A percentile compares a stretch with the other conserved stretches of the same genome.
Conservation (phyloP, 2,113 vertebrate species). For the Jaculus jaculus region DNA sequence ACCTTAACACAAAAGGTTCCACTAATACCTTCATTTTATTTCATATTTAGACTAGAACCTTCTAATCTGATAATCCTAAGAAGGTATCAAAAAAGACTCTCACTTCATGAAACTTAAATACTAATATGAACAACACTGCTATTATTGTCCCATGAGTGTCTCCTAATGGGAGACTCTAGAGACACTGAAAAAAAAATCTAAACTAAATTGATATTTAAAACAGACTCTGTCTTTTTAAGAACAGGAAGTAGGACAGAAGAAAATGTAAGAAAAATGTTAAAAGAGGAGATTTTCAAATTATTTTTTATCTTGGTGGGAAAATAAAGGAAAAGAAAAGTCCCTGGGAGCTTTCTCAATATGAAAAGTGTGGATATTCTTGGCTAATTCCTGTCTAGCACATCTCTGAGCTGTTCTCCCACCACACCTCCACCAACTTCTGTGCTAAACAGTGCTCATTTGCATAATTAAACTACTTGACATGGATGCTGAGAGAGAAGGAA, state of each 20-base stretch:
- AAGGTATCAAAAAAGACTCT: neutral
- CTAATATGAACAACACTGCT: neutral
- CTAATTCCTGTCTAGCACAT: slow-evolving; percentile 75
- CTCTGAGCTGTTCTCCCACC: slow-evolving; percentile 38
- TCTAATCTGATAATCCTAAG: neutral
- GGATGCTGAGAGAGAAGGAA: slow-evolving; percentile 36
- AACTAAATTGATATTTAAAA: slow-evolving; percentile 28
- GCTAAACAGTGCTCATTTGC: slow-evolving; percentile 59
- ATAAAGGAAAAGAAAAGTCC: neutral
- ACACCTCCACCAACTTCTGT: slow-evolving; percentile 52
- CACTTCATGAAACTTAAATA: neutral
- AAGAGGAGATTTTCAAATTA: slow-evolving; percentile 70
- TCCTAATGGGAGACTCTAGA: slow-evolving; percentile 36
- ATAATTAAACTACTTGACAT: slow-evolving; percentile 65
- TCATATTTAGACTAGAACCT: neutral
- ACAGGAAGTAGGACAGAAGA: slow-evolving; percentile 49
- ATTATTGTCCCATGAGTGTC: neutral
- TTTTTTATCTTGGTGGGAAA: slow-evolving; percentile 39
- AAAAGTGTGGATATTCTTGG: slow-evolving; percentile 72
- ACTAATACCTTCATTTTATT: neutral
- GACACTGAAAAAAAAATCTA: neutral
- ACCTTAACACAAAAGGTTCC: no score
- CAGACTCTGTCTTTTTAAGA: neutral
- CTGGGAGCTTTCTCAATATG: slow-evolving; percentile 46
- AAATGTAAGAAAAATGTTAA: slow-evolving; percentile 57